Evolutionary conservation across 2,888 invertebrate species (phyloP).

Genomic region (Thymelicus acteon): DNA sequence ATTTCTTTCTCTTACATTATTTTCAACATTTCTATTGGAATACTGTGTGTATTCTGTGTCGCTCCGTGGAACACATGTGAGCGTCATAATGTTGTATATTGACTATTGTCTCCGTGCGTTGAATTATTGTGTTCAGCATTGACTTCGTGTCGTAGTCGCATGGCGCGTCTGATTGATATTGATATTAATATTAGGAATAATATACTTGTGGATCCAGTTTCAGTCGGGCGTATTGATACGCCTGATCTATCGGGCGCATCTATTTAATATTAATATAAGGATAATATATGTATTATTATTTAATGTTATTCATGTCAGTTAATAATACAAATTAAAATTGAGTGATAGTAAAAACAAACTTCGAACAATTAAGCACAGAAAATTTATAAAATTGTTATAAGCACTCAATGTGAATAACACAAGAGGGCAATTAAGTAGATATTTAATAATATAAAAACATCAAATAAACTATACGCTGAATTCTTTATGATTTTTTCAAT

Average conservation of each 20-base stretch:
- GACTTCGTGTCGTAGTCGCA: conserved; percentile 29
- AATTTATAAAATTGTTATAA: too few relatives aligned
- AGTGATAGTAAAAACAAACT: too few relatives aligned
- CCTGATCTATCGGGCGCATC: background rate
- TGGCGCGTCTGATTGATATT: conserved; percentile 11
- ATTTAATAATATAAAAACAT: too few relatives aligned
- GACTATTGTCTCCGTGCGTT: conserved; percentile 60
- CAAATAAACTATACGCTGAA: too few relatives aligned
- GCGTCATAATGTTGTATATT: conserved; percentile 69
- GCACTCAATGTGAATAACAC: too few relatives aligned
- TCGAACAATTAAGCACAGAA: too few relatives aligned
- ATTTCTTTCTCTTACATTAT: too few relatives aligned
- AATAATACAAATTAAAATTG: too few relatives aligned
- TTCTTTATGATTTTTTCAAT: too few relatives aligned
- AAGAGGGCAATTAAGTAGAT: too few relatives aligned
- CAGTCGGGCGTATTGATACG: too few relatives aligned
- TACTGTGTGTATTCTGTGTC: background rate
- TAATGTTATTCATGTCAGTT: too few relatives aligned
- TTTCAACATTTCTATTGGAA: background rate
- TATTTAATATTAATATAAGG: background rate
- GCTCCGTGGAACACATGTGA: conserved; percentile 42
- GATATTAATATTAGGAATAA: conserved; percentile 8
- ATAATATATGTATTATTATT: background rate
- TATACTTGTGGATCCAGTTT: background rate
- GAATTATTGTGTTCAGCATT: conserved; percentile 39